Conservation (phyloP, 2,797 vertebrate species). For the Alectoris magna region DNA sequence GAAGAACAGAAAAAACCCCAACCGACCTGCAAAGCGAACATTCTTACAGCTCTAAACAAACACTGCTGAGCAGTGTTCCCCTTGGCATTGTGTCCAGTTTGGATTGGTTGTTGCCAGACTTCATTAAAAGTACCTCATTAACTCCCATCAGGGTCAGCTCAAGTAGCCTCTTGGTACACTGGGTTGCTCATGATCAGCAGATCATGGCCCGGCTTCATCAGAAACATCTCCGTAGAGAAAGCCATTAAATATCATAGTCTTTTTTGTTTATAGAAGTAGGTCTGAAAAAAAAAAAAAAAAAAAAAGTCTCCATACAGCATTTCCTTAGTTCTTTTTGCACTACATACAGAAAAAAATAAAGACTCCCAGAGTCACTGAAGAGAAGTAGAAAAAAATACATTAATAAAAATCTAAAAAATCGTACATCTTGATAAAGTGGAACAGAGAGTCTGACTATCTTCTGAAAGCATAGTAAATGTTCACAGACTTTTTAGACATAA, state of each 20-base stretch:
- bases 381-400: not conserved
- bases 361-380: not conserved
- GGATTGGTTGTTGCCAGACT: too few species aligned
- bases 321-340: not conserved
- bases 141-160: too few species aligned
- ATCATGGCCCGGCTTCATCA: too few species aligned
- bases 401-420: not conserved
- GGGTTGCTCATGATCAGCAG: too few species aligned
- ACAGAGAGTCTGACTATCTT: not conserved
- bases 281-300: too few species aligned
- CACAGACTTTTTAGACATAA: rapidly evolving
- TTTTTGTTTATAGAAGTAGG: not conserved
- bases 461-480: not conserved
- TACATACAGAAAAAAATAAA: not conserved
- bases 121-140: too few species aligned
- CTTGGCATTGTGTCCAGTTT: too few species aligned
- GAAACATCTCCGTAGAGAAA: not conserved
- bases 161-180: too few species aligned
- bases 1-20: too few species aligned
- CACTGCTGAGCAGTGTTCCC: too few species aligned
- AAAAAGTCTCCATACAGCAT: not conserved
- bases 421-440: not conserved
- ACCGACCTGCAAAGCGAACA: too few species aligned
- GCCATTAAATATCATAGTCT: not conserved
- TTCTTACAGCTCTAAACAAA: too few species aligned